phyloP scores from a whole-genome alignment of 2,888 invertebrate genomes.

The Drosophila testacea region DNA sequence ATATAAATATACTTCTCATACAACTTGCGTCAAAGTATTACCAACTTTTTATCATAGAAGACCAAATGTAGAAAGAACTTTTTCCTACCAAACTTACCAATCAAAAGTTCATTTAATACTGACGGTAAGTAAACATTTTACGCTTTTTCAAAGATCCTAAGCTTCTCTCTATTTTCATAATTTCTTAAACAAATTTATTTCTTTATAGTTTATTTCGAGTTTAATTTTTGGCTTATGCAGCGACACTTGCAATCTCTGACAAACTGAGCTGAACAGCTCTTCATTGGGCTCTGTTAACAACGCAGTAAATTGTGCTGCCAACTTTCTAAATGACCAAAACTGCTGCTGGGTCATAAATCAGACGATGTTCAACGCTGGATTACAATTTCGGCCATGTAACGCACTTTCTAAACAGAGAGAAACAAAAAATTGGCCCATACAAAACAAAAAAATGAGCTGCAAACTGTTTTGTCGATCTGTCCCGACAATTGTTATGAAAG shows the following conservation, averaged over 20 bases:
- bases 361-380: constrained; percentile 29
- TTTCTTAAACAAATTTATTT: background rate
- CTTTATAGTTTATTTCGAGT: background rate
- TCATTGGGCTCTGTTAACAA: constrained; percentile 17
- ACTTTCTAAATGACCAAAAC: constrained; percentile 54
- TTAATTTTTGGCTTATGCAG: background rate
- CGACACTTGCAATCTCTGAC: constrained; percentile 8
- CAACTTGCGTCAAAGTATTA: too few relatives aligned
- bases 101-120: too few relatives aligned
- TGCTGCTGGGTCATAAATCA: constrained; percentile 65
- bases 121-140: background rate
- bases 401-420: constrained; percentile 75
- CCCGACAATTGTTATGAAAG: constrained; percentile 57
- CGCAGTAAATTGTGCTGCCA: constrained; percentile 36
- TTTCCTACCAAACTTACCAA: background rate
- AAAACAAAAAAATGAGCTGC: constrained; percentile 22
- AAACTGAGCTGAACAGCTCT: constrained; percentile 27
- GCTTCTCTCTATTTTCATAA: background rate
- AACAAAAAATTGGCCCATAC: constrained; percentile 16
- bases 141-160: background rate
- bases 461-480: constrained; percentile 38
- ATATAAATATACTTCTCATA: too few relatives aligned
- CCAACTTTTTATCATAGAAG: background rate
- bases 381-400: constrained; percentile 65
- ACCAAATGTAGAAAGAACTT: background rate